phyloP scores from a whole-genome alignment of 2,797 vertebrate species.

The Tinamus major region DNA sequence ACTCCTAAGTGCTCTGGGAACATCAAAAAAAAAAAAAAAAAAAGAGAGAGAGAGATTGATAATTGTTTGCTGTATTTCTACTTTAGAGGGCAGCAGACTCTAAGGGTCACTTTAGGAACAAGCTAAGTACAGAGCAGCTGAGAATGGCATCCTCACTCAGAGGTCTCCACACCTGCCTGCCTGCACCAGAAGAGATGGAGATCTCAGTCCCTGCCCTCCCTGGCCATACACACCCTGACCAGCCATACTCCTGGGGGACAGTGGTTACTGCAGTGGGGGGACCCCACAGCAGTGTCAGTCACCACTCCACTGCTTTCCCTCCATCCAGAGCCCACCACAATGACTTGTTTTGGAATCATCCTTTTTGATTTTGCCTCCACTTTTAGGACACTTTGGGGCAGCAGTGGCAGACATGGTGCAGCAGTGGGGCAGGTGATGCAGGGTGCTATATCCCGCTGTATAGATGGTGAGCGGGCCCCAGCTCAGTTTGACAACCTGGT shows the following conservation, averaged over 20 bases:
- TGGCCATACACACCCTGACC: neutral
- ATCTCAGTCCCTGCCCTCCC: neutral
- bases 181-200: neutral
- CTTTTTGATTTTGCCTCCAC: neutral
- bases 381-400: neutral
- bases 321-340: neutral
- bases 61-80: neutral
- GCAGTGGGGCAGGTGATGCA: rapidly evolving
- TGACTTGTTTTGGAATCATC: neutral
- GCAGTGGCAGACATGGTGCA: neutral
- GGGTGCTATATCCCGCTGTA: neutral
- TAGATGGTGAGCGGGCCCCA: neutral
- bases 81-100: neutral
- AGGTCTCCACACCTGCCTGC: neutral
- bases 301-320: neutral
- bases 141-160: neutral
- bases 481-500: neutral
- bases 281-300: neutral
- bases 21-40: too few species aligned
- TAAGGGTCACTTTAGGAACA: neutral
- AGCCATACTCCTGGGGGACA: neutral
- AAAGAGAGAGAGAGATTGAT: too few species aligned
- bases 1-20: neutral
- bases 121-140: neutral
- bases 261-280: neutral